Conservation (phyloP, 2,888 invertebrate species). For the Rotaria macrura region DNA sequence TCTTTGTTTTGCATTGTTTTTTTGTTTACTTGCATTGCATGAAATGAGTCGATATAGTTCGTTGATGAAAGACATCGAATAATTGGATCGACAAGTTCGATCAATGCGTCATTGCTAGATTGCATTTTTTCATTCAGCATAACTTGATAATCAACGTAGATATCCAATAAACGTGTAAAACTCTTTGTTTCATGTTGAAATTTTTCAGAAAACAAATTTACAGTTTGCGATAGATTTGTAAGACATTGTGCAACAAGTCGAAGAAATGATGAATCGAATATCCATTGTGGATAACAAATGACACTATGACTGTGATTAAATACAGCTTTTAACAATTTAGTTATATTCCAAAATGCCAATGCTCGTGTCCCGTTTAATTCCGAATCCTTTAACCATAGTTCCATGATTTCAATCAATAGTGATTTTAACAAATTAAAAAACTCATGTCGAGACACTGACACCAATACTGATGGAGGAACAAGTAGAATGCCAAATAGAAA, state of each 20-base stretch:
- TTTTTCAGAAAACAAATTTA: neutral
- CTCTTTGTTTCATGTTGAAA: neutral
- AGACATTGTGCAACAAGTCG: neutral
- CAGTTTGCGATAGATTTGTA: neutral
- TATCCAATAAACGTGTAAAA: neutral
- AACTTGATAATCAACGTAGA: neutral
- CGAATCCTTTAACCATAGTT: neutral
- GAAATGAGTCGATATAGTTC: neutral
- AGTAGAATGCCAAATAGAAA: neutral
- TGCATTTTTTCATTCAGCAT: neutral
- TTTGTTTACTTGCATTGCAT: neutral
- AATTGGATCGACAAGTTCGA: neutral
- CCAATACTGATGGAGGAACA: neutral
- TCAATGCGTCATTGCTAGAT: neutral
- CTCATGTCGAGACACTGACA: neutral
- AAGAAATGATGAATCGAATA: neutral
- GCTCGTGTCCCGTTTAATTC: neutral
- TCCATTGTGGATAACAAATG: neutral
- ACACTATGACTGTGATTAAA: neutral
- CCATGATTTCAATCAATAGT: neutral
- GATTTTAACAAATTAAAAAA: neutral
- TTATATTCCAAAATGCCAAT: neutral
- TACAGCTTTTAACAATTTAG: neutral
- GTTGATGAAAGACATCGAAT: neutral
- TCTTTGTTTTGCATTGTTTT: neutral